phyloP scores from a whole-genome alignment of 2,797 vertebrate genomes.

The Limosa lapponica region DNA sequence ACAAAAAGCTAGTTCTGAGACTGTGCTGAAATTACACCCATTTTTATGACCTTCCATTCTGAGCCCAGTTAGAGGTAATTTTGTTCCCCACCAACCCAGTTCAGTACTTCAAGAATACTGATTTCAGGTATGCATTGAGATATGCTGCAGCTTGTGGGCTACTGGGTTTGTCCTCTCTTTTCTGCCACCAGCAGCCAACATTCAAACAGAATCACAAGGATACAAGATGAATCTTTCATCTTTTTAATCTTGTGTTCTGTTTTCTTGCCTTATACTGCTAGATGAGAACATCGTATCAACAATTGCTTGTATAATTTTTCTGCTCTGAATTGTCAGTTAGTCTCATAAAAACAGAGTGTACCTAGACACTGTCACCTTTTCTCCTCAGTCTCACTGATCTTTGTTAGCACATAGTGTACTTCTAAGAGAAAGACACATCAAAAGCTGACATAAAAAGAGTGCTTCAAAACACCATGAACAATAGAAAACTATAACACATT shows the following conservation, averaged over 20 bases:
- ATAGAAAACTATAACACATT: neutral
- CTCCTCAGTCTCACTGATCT: neutral
- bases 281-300: neutral
- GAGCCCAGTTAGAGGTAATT: neutral
- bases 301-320: neutral
- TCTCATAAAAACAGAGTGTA: neutral
- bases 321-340: neutral
- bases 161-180: neutral
- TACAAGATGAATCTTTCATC: neutral
- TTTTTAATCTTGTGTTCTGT: neutral
- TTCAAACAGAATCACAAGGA: neutral
- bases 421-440: neutral
- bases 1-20: neutral
- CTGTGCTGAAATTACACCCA: neutral
- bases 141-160: conserved; percentile 15
- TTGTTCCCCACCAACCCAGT: neutral
- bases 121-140: neutral
- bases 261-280: neutral
- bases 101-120: neutral
- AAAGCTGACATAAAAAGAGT: neutral
- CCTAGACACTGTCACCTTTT: neutral
- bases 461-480: neutral
- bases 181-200: neutral
- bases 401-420: neutral
- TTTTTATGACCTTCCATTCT: neutral